Base-by-base conservation (phyloP, 2,797 vertebrate species). In the Austrolebias charrua region DNA sequence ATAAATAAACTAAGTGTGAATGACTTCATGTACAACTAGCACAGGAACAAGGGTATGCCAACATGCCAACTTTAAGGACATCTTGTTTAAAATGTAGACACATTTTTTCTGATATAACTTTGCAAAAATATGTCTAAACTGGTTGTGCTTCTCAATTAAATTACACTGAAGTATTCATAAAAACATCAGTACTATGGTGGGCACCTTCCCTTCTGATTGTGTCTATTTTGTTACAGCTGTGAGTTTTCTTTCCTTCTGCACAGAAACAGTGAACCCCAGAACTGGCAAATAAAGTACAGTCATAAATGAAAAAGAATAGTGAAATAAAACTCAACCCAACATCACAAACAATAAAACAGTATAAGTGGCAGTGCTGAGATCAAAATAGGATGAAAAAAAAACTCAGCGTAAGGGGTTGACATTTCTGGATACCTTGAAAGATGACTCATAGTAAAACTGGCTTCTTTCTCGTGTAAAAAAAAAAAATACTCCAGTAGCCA, bases 261-360 rank as follows among this genome's bases (percentile, higher is more conserved):
- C 71, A 81, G 81, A 87, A 75, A 82, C 82, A 86, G 68, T 38
- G 71, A 56, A 67, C 73, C 66, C 62, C 69, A 63, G 63, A 65
- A 63, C 70, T 71, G 71, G 52, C 68, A 73, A 84, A 47, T 81
- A 80, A 78, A 80, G 72, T 67, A 69, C 4, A 33, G 75, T 81
- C 80, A 86, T 86, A 86, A 88, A 87, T 86, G 83, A 77, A 78
- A 82, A 84, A 87, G 81, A 82, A 79, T 73, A 64, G 78, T 73
- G 73, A 67, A 80, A 85, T 81, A 72, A 83, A 81, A 75, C 63
- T 78, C 69, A 84, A 74, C 64, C 11, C 33, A 66, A 71, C 62
- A 78, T 63, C 57, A 62, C 68, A 64, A 51, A 74, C 77, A 65
- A 72, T 18, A 10, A 19, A 46, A 6, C 18, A 11, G n/a, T 7